Percentiles rank a stretch among this genome's conserved stretches.
Conservation (phyloP, 2,797 vertebrate genomes). For the Pangasius krempfi region DNA sequence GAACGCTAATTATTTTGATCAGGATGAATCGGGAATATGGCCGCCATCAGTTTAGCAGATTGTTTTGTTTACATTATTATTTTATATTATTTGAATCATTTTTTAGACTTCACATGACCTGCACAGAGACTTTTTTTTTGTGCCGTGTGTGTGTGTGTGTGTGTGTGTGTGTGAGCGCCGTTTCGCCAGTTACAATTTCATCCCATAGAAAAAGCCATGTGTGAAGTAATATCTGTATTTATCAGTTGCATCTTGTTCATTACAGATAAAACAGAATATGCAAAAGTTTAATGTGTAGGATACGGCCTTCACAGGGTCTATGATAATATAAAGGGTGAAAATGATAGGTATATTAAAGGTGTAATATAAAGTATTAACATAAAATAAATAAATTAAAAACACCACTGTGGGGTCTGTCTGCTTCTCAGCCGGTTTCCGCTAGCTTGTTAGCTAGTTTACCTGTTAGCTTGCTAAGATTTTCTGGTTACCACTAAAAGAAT, state of each 20-base stretch:
- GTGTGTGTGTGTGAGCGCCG: conserved; percentile 22
- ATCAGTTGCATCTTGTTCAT: conserved; percentile 55
- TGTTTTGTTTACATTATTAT: conserved; percentile 9
- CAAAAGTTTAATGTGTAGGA: conserved; percentile 86
- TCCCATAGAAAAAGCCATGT: conserved; percentile 20
- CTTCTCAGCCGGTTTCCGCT: neutral
- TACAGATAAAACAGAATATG: conserved; percentile 80
- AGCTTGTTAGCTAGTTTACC: neutral
- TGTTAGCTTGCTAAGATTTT: neutral
- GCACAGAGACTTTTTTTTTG: conserved; percentile 28
- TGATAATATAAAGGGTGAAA: conserved; percentile 73
- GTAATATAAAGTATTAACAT: conserved; percentile 78
- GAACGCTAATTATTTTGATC: conserved; percentile 9
- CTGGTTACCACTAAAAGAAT: neutral
- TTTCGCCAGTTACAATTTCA: conserved; percentile 10
- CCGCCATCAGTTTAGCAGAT: neutral
- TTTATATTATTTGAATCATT: conserved; percentile 31
- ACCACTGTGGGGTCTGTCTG: neutral
- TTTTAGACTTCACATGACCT: conserved; percentile 34
- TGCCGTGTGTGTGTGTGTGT: conserved; percentile 18
- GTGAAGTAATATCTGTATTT: conserved; percentile 45
- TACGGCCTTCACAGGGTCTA: conserved; percentile 82
- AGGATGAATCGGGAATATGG: neutral
- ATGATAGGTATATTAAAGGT: conserved; percentile 65
- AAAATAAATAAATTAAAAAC: conserved; percentile 44